Percentiles rank a stretch among this genome's conserved stretches.
These are phyloP conservation scores for Oxytorus armatus DNA, from an alignment of 2,888 invertebrate species.

Conservation along the genomic window DNA sequence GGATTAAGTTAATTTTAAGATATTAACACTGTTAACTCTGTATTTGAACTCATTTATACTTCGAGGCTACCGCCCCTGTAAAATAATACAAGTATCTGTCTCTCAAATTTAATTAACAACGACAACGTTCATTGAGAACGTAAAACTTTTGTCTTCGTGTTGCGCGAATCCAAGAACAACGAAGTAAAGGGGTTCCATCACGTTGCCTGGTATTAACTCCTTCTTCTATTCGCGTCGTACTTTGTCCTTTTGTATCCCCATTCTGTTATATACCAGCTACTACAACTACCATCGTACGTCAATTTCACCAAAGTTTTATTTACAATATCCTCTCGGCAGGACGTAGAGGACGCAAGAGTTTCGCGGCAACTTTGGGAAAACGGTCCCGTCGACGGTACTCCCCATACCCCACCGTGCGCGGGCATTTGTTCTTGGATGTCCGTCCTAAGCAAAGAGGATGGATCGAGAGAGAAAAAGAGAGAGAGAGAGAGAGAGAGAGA, in stretches of 20 bases:
- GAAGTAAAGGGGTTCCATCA: conserved; percentile 26
- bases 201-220: conserved; percentile 5
- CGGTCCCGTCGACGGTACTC: conserved; percentile 17
- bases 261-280: conserved; percentile 20
- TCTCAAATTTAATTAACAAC: conserved; percentile 63
- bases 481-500: conserved; percentile 5
- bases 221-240: background rate
- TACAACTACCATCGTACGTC: conserved; percentile 45
- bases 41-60: too few species aligned
- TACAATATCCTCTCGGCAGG: conserved; percentile 63
- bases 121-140: conserved; percentile 46
- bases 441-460: conserved; percentile 34
- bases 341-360: conserved; percentile 28
- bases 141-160: conserved; percentile 54
- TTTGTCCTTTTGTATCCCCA: conserved; percentile 34
- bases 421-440: conserved; percentile 49
- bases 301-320: conserved; percentile 65
- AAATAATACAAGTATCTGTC: too few species aligned
- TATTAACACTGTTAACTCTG: too few species aligned
- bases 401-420: background rate
- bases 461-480: background rate
- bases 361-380: conserved; percentile 42
- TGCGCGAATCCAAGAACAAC: conserved; percentile 35
- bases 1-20: too few species aligned
- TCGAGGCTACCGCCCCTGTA: too few species aligned